These are phyloP conservation scores for Bradypus variegatus DNA, from an alignment of 2,797 vertebrate species.

Conservation along the genomic window DNA sequence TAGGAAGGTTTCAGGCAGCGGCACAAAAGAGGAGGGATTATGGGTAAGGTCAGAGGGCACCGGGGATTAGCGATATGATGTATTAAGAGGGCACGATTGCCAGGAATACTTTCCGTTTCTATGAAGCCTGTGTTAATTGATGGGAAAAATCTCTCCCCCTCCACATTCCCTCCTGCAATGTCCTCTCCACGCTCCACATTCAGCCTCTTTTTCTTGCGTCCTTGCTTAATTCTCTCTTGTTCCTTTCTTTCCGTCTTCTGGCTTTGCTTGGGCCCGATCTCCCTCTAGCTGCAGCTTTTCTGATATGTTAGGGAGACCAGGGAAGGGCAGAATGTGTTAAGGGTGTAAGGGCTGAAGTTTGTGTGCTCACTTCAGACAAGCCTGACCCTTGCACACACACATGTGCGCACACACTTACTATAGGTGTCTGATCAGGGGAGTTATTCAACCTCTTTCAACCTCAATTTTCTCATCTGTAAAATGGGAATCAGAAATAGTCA, in stretches of 20 bases:
- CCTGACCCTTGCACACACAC: too few species aligned
- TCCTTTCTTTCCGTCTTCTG: neutral
- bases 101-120: constrained; percentile 60
- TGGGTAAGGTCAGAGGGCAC: constrained; percentile 69
- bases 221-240: neutral
- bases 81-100: constrained; percentile 63
- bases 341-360: neutral
- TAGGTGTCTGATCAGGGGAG: neutral
- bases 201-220: neutral
- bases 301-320: neutral
- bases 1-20: constrained; percentile 33
- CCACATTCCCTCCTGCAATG: neutral
- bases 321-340: neutral
- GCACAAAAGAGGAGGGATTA: constrained; percentile 67
- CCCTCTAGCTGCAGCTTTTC: neutral
- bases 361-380: neutral
- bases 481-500: neutral
- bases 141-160: constrained; percentile 40
- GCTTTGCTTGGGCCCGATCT: neutral
- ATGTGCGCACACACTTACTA: rapidly evolving
- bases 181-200: neutral
- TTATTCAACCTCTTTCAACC: neutral
- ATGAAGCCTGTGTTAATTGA: constrained; percentile 67
- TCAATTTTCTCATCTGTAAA: neutral
- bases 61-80: constrained; percentile 69